phyloP scores from a whole-genome alignment of 2,888 invertebrate genomes.

The Erebia ligea region DNA sequence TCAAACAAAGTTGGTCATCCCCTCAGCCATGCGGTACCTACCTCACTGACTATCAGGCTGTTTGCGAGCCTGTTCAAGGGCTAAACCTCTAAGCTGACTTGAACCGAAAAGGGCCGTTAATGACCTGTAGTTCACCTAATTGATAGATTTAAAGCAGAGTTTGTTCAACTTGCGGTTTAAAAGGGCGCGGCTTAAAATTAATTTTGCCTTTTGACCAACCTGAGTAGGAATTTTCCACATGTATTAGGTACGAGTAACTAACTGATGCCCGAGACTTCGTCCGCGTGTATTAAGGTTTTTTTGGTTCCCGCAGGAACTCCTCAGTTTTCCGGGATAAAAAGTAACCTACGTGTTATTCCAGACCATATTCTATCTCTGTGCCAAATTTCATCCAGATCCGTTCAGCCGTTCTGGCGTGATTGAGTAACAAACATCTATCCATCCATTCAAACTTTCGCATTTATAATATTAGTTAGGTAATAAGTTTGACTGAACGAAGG shows the following conservation, averaged over 20 bases:
- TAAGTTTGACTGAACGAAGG: too few relatives aligned
- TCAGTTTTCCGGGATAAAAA: too few relatives aligned
- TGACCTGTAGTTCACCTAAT: slow-evolving; percentile 15
- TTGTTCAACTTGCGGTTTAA: slow-evolving; percentile 12
- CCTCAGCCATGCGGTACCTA: background rate
- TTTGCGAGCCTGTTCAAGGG: background rate
- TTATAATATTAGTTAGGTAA: too few relatives aligned
- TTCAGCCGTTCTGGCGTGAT: background rate
- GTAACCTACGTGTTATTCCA: too few relatives aligned
- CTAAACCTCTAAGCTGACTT: background rate
- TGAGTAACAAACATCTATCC: too few relatives aligned
- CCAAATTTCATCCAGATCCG: background rate
- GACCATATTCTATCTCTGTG: too few relatives aligned
- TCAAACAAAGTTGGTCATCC: background rate
- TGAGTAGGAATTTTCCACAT: background rate
- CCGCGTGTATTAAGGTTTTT: too few relatives aligned
- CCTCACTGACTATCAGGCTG: background rate
- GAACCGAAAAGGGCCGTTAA: slow-evolving; percentile 19
- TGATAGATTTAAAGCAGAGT: slow-evolving; percentile 16
- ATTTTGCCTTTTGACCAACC: background rate
- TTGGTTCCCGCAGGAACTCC: too few relatives aligned
- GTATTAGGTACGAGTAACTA: background rate
- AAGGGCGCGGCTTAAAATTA: background rate
- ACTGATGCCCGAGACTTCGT: too few relatives aligned
- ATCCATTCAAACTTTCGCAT: too few relatives aligned